phyloP scores from a whole-genome alignment of 2,797 vertebrate species.

The Lates japonicus region DNA sequence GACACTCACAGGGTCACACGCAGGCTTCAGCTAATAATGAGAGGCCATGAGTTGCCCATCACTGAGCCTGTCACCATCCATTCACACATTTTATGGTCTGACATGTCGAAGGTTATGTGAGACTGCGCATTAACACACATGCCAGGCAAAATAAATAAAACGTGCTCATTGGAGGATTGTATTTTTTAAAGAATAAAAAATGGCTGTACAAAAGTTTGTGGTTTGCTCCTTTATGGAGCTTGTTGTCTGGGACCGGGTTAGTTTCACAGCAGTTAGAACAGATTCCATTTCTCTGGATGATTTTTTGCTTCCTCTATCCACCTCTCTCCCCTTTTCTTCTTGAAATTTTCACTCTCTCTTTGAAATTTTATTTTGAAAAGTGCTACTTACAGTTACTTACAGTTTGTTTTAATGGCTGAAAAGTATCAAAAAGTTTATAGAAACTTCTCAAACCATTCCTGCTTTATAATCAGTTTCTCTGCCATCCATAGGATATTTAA shows the following conservation, averaged over 20 bases:
- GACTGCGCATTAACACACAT: slow-evolving; percentile 22
- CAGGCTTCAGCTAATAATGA: slow-evolving; percentile 65
- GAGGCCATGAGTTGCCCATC: slow-evolving; percentile 71
- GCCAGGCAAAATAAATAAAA: slow-evolving; percentile 28
- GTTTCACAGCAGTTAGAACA: not conserved
- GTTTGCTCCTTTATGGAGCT: not conserved
- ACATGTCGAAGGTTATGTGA: slow-evolving; percentile 48
- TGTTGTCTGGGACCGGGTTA: not conserved
- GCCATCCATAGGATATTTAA: not conserved
- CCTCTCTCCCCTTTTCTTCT: not conserved
- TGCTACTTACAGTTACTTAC: too few species aligned
- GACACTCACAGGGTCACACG: slow-evolving; percentile 71
- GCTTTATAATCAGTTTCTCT: not conserved
- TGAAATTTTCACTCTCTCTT: too few species aligned
- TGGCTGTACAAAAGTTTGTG: not conserved
- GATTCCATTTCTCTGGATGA: not conserved
- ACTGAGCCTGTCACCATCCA: slow-evolving; percentile 67
- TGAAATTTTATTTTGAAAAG: too few species aligned
- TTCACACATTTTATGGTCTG: slow-evolving; percentile 56
- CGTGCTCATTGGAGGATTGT: not conserved
- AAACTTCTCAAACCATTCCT: not conserved
- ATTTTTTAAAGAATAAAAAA: not conserved
- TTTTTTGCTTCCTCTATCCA: not conserved
- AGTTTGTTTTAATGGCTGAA: not conserved
- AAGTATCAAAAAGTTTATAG: not conserved